Evolutionary conservation across 35 echinoderm and acorn worm species (phyloP).

Genomic region (Amphiura filiformis): DNA sequence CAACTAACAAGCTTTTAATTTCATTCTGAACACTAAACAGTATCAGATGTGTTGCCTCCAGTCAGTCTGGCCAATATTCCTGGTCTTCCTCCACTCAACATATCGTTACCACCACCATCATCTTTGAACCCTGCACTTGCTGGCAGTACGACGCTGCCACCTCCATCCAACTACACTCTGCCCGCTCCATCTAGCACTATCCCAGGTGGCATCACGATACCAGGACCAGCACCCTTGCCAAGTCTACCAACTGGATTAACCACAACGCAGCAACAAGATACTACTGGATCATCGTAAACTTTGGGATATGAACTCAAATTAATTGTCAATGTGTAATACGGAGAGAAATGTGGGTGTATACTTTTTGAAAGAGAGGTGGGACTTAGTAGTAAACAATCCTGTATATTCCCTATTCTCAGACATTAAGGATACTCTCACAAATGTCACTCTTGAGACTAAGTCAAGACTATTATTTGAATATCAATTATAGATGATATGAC

Average conservation of each 20-base stretch:
- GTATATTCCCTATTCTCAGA: too few relatives aligned
- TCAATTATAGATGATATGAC: too few relatives aligned
- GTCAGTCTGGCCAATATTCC: constrained; percentile 89
- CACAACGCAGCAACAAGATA: neutral
- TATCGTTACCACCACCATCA: constrained; percentile 72
- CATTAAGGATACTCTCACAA: too few relatives aligned
- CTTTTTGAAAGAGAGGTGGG: too few relatives aligned
- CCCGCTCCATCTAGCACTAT: neutral
- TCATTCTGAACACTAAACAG: too few relatives aligned
- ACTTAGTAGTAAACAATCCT: too few relatives aligned
- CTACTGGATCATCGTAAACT: neutral
- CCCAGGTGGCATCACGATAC: constrained; percentile 84
- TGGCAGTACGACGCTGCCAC: constrained; percentile 30
- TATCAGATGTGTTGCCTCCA: constrained; percentile 74
- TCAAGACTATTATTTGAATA: too few relatives aligned
- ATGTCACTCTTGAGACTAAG: too few relatives aligned
- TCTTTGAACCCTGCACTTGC: constrained; percentile 6
- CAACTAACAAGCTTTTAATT: too few relatives aligned
- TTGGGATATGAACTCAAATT: neutral
- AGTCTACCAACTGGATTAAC: constrained; percentile 76
- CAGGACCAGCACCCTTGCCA: constrained; percentile 76
- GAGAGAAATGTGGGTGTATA: too few relatives aligned
- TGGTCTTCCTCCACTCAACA: constrained; percentile 83
- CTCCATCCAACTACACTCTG: constrained; percentile 23
- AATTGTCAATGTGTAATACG: too few relatives aligned